These are phyloP conservation scores for Oncorhynchus mykiss DNA, from an alignment of 2,113 vertebrate genomes.

Conservation along the genomic window DNA sequence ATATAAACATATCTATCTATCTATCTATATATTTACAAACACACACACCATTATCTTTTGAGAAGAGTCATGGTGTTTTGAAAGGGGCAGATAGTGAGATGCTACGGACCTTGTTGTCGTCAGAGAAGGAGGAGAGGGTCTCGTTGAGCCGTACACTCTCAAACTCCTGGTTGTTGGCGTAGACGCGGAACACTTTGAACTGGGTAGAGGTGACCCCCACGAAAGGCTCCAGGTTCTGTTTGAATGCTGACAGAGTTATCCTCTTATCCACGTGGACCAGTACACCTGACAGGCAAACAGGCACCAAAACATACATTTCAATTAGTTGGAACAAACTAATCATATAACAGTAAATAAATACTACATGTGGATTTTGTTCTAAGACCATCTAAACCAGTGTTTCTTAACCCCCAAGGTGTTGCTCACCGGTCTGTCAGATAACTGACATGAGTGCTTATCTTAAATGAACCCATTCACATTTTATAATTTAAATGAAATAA, in stretches of 20 bases:
- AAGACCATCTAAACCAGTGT: too few species aligned
- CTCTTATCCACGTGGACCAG: conserved; percentile 97
- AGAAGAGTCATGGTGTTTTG: too few species aligned
- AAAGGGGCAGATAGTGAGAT: background rate
- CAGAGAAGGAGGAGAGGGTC: conserved; percentile 95
- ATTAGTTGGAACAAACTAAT: background rate
- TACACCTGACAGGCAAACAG: conserved; percentile 75
- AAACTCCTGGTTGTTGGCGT: conserved; percentile 99
- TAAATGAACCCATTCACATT: background rate
- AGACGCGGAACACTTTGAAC: conserved; percentile 98
- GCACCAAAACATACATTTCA: too few species aligned
- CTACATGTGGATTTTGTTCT: too few species aligned
- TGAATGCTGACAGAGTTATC: conserved; percentile 96
- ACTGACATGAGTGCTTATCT: background rate
- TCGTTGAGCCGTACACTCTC: conserved; percentile 97
- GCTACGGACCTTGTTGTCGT: conserved; percentile 91
- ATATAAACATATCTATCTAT: too few species aligned
- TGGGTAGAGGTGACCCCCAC: conserved; percentile 92
- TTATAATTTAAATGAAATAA: too few species aligned
- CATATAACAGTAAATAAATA: background rate
- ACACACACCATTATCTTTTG: too few species aligned
- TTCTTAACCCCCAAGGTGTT: background rate
- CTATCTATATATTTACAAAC: too few species aligned
- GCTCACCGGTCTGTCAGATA: background rate
- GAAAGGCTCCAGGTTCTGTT: conserved; percentile 93